Evolutionary conservation across 2,797 vertebrate genomes (phyloP).

Genomic region (Australoheros facetus): DNA sequence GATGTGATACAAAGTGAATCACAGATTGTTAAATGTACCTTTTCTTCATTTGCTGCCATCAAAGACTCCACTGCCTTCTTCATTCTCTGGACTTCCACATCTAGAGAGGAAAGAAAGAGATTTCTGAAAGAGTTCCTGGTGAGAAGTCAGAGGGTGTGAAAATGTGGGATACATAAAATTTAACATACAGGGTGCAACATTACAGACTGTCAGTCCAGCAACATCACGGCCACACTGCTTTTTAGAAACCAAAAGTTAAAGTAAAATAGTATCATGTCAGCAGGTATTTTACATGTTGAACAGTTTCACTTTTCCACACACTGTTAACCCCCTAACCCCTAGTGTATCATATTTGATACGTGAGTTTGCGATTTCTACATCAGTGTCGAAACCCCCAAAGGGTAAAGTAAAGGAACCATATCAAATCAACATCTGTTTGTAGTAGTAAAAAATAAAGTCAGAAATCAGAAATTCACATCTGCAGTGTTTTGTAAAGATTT

Average conservation of each 20-base stretch:
- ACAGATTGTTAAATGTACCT: slow-evolving; percentile 80
- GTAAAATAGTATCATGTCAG: slow-evolving; percentile 4
- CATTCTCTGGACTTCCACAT: slow-evolving; percentile 97
- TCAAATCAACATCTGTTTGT: too few relatives aligned
- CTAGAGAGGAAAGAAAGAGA: slow-evolving; percentile 71
- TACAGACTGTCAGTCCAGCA: slow-evolving; percentile 13
- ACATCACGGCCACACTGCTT: neutral
- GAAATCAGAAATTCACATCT: too few relatives aligned
- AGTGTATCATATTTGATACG: too few relatives aligned
- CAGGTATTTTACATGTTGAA: slow-evolving; percentile 12
- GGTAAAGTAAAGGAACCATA: too few relatives aligned
- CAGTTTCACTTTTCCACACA: slow-evolving; percentile 50
- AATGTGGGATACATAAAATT: neutral
- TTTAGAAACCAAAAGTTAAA: neutral
- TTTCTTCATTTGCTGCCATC: slow-evolving; percentile 97
- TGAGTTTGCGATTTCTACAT: too few relatives aligned
- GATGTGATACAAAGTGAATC: neutral
- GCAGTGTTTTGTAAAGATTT: too few relatives aligned
- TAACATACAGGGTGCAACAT: slow-evolving; percentile 17
- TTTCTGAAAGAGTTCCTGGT: neutral
- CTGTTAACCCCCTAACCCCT: too few relatives aligned
- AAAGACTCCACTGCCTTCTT: slow-evolving; percentile 95
- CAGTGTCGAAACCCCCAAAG: too few relatives aligned
- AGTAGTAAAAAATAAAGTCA: too few relatives aligned
- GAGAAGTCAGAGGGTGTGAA: neutral